Percentiles rank a stretch among this genome's conserved stretches.
phyloP scores from a whole-genome alignment of 1,140 invertebrate genomes.

The Leptopilina clavipes region DNA sequence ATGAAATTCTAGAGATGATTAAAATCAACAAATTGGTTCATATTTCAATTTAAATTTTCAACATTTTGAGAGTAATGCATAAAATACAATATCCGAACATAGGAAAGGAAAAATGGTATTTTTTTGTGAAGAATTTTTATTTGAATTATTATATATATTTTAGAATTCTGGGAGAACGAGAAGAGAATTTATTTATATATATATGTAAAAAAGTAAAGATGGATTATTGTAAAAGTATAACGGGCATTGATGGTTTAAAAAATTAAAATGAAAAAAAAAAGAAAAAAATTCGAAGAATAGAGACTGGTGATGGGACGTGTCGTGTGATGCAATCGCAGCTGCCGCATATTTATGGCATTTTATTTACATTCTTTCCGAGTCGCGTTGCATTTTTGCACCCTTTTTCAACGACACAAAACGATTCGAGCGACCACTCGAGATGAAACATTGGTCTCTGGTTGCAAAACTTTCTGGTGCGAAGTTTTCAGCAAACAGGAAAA shows the following conservation, averaged over 20 bases:
- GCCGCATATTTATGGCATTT: conserved; percentile 55
- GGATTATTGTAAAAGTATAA: conserved; percentile 20
- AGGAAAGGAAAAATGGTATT: too few species aligned
- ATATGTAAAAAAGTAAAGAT: conserved; percentile 2
- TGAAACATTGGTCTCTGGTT: conserved; percentile 36
- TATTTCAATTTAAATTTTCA: too few species aligned
- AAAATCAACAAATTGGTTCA: background rate
- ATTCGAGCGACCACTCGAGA: background rate
- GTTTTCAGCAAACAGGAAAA: conserved; percentile 17
- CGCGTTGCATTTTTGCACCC: conserved; percentile 52
- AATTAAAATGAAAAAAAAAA: too few species aligned
- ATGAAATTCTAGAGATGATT: background rate
- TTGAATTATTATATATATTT: background rate
- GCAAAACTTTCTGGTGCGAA: conserved; percentile 5
- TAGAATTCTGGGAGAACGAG: too few species aligned
- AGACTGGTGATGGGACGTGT: background rate
- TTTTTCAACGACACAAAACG: background rate
- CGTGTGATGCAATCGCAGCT: conserved; percentile 45
- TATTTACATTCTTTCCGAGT: conserved; percentile 57
- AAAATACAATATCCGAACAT: too few species aligned
- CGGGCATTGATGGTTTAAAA: background rate
- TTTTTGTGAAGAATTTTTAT: too few species aligned
- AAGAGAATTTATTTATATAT: background rate
- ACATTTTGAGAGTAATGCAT: too few species aligned
- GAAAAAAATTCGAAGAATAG: background rate